Evolutionary conservation across 2,888 invertebrate species (phyloP).

Genomic region (Acleris emargana): DNA sequence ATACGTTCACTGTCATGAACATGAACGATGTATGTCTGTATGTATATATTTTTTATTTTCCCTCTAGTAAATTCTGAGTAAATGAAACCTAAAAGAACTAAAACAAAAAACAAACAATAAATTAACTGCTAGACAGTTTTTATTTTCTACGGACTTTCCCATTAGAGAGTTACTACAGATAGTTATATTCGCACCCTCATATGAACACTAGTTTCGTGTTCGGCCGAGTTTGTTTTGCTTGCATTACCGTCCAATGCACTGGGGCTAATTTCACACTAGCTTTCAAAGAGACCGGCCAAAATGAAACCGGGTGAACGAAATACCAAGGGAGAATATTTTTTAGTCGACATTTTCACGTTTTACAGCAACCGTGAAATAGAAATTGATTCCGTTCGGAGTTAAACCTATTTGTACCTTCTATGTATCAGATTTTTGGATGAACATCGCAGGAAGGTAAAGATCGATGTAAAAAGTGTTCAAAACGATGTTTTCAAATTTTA

Average conservation of each 20-base stretch:
- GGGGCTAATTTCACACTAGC: constrained; percentile 58
- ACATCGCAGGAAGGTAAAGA: background rate
- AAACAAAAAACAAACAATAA: too few species aligned
- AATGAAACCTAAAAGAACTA: too few species aligned
- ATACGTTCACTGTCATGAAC: too few species aligned
- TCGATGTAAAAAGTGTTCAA: background rate
- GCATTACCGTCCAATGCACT: constrained; percentile 28
- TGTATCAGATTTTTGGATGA: background rate
- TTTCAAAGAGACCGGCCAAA: constrained; percentile 56
- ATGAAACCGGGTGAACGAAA: constrained; percentile 50
- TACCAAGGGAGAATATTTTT: constrained; percentile 43
- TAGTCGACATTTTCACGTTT: constrained; percentile 41
- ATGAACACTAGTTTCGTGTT: constrained; percentile 37
- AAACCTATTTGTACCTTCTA: constrained; percentile 11
- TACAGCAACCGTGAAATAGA: constrained; percentile 43
- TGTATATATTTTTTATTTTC: too few species aligned
- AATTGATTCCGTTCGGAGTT: constrained; percentile 7
- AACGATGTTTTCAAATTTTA: background rate
- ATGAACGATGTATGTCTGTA: too few species aligned
- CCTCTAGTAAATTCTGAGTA: too few species aligned
- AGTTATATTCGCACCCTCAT: constrained; percentile 16
- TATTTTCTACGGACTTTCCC: background rate
- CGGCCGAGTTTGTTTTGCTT: constrained; percentile 48
- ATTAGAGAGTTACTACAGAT: constrained; percentile 14
- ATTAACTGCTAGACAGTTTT: too few species aligned